Conservation (phyloP, 2,888 invertebrate species). For the Cyclophora albipunctata region DNA sequence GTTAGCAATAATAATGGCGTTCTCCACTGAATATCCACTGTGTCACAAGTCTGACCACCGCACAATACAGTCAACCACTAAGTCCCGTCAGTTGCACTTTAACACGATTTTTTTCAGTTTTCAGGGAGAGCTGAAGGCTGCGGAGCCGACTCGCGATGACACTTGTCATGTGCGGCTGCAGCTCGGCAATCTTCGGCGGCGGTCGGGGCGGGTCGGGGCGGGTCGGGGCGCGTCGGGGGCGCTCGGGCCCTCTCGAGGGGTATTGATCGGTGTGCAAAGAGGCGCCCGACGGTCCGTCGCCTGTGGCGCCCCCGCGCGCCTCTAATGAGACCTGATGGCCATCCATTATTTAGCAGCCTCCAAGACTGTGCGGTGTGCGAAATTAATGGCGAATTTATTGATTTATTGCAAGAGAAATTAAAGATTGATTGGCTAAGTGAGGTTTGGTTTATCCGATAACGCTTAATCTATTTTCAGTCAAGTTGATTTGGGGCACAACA, state of each 20-base stretch:
- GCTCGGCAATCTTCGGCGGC: constrained; percentile 36
- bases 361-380: constrained; percentile 55
- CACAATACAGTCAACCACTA: constrained; percentile 35
- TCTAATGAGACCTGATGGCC: constrained; percentile 66
- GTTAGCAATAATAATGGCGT: constrained; percentile 21
- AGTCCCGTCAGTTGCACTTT: constrained; percentile 32
- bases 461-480: constrained; percentile 23
- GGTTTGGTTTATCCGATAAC: constrained; percentile 27
- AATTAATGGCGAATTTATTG: constrained; percentile 71
- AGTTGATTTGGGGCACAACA: constrained; percentile 2
- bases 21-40: constrained; percentile 30
- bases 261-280: constrained; percentile 51
- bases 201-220: constrained; percentile 27
- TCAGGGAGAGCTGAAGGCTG: constrained; percentile 64
- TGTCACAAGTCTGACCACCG: constrained; percentile 22
- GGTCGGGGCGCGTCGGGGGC: constrained; percentile 25
- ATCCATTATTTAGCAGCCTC: constrained; percentile 71
- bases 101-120: constrained; percentile 43
- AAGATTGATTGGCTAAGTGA: constrained; percentile 55
- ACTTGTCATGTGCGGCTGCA: constrained; percentile 60
- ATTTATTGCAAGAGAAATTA: constrained; percentile 65
- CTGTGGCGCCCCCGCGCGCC: constrained; percentile 61
- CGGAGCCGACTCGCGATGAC: constrained; percentile 62
- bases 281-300: constrained; percentile 66
- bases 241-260: constrained; percentile 3